phyloP scores from a whole-genome alignment of 2,113 vertebrate species.

The Scopus umbretta region DNA sequence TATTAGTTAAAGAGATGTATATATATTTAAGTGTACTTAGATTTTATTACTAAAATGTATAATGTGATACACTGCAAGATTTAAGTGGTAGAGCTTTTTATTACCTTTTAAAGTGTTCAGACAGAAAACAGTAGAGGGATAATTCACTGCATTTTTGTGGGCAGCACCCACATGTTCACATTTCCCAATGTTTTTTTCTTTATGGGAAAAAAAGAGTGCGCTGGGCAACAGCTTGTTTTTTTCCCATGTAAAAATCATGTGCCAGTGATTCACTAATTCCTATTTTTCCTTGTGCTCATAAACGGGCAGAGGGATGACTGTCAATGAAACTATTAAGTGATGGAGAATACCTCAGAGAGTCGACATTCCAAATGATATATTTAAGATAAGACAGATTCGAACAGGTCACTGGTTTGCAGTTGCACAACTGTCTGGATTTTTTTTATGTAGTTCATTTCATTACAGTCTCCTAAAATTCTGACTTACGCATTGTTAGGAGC shows the following conservation, averaged over 20 bases:
- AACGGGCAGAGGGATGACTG: conserved; percentile 35
- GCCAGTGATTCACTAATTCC: conserved; percentile 72
- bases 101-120: conserved; percentile 64
- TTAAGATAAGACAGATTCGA: conserved; percentile 50
- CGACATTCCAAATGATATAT: neutral
- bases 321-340: conserved; percentile 18
- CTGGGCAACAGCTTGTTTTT: conserved; percentile 48
- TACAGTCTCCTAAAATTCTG: conserved; percentile 2
- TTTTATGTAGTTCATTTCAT: conserved; percentile 23
- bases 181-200: conserved; percentile 68
- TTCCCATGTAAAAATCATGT: conserved; percentile 62
- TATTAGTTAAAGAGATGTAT: conserved; percentile 1
- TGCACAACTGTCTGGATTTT: conserved; percentile 54
- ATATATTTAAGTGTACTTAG: conserved; percentile 17
- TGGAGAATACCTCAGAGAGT: conserved; percentile 20
- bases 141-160: conserved; percentile 69
- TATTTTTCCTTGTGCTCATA: conserved; percentile 39
- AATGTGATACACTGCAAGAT: conserved; percentile 17
- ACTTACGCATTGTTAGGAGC: neutral
- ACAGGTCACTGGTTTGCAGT: conserved; percentile 32
- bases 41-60: conserved; percentile 54
- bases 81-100: conserved; percentile 48
- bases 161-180: conserved; percentile 64
- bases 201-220: conserved; percentile 48
- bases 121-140: conserved; percentile 19